phyloP scores from a whole-genome alignment of 2,888 invertebrate genomes.

The Macrosiphum euphorbiae region DNA sequence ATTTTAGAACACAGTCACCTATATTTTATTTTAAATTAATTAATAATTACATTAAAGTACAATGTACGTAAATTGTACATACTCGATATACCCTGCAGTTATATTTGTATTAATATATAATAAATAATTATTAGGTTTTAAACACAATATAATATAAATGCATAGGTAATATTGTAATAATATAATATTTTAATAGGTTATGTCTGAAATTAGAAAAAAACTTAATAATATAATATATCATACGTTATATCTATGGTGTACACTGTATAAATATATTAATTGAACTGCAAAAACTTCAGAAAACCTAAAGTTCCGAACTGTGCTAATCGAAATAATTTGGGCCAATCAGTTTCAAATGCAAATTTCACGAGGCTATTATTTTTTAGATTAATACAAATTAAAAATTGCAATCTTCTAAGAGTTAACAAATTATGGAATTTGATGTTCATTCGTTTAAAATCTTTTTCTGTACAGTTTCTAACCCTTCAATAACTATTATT shows the following conservation, averaged over 20 bases:
- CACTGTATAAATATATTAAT: not conserved
- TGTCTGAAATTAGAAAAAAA: not conserved
- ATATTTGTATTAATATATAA: not conserved
- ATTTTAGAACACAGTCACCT: not conserved
- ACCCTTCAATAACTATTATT: not conserved
- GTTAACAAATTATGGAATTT: not conserved
- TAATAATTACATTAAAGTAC: not conserved
- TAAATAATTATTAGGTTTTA: not conserved
- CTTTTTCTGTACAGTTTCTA: not conserved
- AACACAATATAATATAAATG: not conserved
- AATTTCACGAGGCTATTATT: not conserved
- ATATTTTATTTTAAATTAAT: not conserved
- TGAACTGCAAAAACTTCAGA: not conserved
- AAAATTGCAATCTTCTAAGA: not conserved
- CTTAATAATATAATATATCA: not conserved
- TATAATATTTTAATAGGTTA: not conserved
- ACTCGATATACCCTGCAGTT: not conserved
- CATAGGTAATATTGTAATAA: not conserved
- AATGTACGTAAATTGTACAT: not conserved
- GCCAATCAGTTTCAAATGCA: not conserved
- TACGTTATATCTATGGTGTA: too few species aligned
- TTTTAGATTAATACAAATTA: not conserved
- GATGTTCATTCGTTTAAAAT: not conserved
- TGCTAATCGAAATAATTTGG: not conserved
- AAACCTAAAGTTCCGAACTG: not conserved